phyloP scores from a whole-genome alignment of 2,113 vertebrate genomes.

The Myocastor coypus region DNA sequence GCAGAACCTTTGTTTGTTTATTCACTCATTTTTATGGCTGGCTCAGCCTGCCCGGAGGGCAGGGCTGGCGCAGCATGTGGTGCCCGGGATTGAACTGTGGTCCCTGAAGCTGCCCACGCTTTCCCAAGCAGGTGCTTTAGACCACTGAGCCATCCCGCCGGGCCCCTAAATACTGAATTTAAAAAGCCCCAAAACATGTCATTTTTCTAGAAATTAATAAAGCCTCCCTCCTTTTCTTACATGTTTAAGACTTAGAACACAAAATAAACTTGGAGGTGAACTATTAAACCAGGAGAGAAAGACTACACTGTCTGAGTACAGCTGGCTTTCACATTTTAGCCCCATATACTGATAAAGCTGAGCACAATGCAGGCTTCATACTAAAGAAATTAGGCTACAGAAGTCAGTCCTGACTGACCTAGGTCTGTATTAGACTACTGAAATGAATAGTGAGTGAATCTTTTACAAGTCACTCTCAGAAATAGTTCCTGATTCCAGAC shows the following conservation, averaged over 20 bases:
- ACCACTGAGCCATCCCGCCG: no score
- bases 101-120: no score
- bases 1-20: no score
- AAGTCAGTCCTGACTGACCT: not conserved
- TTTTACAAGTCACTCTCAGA: not conserved
- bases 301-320: not conserved
- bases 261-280: conserved; percentile 19
- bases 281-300: not conserved
- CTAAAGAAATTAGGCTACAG: not conserved
- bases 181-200: not conserved
- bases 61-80: no score
- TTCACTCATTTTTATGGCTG: no score
- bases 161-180: not conserved
- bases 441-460: not conserved
- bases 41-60: no score
- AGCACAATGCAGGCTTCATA: not conserved
- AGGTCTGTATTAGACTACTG: not conserved
- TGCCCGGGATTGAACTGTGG: no score
- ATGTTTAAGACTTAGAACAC: conserved; percentile 21
- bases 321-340: conserved; percentile 17
- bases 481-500: not conserved
- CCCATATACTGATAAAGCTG: not conserved
- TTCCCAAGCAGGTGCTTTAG: no score
- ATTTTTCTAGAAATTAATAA: conserved; percentile 28
- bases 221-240: not conserved